A percentile compares a stretch with the other conserved stretches of the same genome.
Evolutionary conservation across 2,888 invertebrate species (phyloP).

Genomic region (Caenorhabditis sp.): DNA sequence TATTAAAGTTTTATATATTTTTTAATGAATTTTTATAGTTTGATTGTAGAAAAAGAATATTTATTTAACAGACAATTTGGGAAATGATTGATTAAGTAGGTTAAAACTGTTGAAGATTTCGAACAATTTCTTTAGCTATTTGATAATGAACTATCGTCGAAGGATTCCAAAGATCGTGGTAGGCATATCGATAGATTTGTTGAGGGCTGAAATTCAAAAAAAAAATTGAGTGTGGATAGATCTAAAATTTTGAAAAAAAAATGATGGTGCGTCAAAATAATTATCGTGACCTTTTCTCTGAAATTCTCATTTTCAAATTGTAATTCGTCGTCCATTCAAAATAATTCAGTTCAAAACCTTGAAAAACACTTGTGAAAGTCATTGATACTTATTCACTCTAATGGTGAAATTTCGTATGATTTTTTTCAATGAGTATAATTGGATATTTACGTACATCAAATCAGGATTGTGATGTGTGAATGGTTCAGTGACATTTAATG

Average conservation of each 20-base stretch:
- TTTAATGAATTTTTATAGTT: background rate
- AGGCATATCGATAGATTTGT: conserved; percentile 55
- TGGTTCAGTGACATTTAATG: conserved; percentile 58
- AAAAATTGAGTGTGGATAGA: background rate
- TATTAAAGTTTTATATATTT: background rate
- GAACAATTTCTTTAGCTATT: conserved; percentile 54
- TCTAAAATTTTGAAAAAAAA: too few relatives aligned
- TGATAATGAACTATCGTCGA: conserved; percentile 61
- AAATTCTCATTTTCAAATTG: too few relatives aligned
- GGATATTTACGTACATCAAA: conserved; percentile 41
- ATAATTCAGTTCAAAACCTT: too few relatives aligned
- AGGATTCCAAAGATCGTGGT: conserved; percentile 63
- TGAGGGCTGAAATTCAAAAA: conserved; percentile 41
- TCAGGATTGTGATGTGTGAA: conserved; percentile 58
- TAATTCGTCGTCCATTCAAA: too few relatives aligned
- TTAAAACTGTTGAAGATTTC: conserved; percentile 56
- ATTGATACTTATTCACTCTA: background rate
- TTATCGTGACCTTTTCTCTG: too few relatives aligned
- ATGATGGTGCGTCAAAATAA: too few relatives aligned
- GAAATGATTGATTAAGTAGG: background rate
- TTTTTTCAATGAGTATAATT: background rate
- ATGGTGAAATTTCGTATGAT: conserved; percentile 7
- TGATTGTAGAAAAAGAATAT: background rate
- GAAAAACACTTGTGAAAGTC: too few relatives aligned
- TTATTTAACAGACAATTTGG: too few relatives aligned